A percentile compares a stretch with the other conserved stretches of the same genome.
These are phyloP conservation scores for Netelia inedita DNA, from an alignment of 2,888 invertebrate genomes.

Conservation along the genomic window DNA sequence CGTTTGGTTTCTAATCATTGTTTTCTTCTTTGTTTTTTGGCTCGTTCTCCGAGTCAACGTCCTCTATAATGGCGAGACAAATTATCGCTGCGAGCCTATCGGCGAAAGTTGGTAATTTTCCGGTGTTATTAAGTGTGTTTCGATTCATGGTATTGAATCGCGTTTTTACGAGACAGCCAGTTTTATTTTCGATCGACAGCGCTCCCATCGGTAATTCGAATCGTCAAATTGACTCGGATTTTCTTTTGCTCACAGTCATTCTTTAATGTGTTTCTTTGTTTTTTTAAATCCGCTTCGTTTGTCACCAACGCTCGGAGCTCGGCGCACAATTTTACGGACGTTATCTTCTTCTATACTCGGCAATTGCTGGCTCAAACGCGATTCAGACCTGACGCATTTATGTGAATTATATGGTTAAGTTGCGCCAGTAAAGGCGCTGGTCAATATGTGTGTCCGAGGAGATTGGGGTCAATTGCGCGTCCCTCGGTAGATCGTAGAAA, in stretches of 20 bases:
- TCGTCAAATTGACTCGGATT: too few species aligned
- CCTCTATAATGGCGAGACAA: background rate
- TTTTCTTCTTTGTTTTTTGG: constrained; percentile 6
- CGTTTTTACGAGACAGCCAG: background rate
- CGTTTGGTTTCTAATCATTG: background rate
- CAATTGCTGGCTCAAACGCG: background rate
- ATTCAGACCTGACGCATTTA: too few species aligned
- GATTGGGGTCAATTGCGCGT: too few species aligned
- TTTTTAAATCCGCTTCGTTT: background rate
- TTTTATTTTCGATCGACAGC: background rate
- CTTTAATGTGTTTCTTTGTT: too few species aligned
- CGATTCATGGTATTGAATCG: too few species aligned
- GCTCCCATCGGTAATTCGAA: too few species aligned
- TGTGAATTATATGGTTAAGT: too few species aligned
- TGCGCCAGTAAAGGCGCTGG: too few species aligned
- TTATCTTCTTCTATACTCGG: background rate
- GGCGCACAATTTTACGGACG: background rate
- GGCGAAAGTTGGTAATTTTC: background rate
- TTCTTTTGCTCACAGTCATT: too few species aligned
- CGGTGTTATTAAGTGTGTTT: too few species aligned
- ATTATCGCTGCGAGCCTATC: background rate
- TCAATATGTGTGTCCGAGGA: too few species aligned
- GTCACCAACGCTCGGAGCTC: constrained; percentile 53
- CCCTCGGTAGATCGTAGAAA: too few species aligned
- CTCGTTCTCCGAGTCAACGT: background rate